Conservation (phyloP, 2,113 vertebrate genomes). For the Suncus etruscus region DNA sequence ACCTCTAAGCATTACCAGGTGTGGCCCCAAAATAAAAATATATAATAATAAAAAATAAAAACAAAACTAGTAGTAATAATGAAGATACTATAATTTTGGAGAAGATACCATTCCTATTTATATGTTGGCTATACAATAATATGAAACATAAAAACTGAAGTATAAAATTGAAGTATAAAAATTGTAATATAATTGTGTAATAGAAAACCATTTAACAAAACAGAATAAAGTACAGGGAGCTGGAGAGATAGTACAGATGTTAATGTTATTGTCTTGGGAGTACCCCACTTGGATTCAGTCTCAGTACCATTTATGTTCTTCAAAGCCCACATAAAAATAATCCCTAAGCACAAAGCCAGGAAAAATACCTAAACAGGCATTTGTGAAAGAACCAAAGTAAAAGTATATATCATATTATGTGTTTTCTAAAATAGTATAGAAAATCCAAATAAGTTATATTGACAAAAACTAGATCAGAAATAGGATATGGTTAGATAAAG, state of each 20-base stretch:
- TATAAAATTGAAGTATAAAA: not conserved
- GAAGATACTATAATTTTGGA: not conserved
- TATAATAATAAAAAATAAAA: not conserved
- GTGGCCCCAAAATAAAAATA: not conserved
- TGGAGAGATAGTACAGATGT: no score
- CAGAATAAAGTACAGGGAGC: not conserved
- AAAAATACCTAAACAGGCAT: no score
- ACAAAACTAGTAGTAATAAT: not conserved
- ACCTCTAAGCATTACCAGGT: no score
- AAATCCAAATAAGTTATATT: not conserved
- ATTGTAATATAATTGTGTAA: not conserved
- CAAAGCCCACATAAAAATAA: no score
- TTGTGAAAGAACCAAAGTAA: not conserved
- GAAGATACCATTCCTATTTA: not conserved
- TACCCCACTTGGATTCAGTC: no score
- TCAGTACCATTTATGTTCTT: no score
- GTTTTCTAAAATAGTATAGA: no score
- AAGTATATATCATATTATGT: not conserved
- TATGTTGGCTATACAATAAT: not conserved
- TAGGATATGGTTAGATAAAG: not conserved
- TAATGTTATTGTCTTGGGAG: no score
- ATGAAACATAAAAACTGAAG: not conserved
- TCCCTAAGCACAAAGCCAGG: no score
- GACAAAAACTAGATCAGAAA: not conserved
- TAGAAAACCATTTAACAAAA: not conserved